Evolutionary conservation across 2,113 vertebrate species (phyloP).

Genomic region (Arizona elegans): DNA sequence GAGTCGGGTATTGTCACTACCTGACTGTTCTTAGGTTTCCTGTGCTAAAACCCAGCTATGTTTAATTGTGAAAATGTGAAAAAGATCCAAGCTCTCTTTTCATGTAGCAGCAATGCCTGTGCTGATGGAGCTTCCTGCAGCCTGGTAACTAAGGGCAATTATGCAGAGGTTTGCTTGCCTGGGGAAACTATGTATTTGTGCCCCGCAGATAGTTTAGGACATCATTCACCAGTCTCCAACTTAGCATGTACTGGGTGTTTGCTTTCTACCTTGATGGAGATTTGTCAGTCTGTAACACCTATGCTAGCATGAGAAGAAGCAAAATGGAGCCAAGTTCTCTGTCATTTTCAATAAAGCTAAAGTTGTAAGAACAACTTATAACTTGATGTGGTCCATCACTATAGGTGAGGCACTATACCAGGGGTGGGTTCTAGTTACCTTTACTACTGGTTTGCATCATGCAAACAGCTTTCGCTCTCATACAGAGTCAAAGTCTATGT

Average conservation of each 20-base stretch:
- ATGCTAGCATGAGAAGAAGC: conserved; percentile 3
- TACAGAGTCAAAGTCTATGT: neutral
- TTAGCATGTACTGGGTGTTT: neutral
- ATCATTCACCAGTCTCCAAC: conserved; percentile 12
- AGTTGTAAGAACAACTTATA: neutral
- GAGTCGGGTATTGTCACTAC: neutral
- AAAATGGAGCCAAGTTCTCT: no score
- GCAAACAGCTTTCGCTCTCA: neutral
- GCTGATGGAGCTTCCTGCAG: conserved; percentile 31
- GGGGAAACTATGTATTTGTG: conserved; percentile 40
- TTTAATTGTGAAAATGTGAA: conserved; percentile 31
- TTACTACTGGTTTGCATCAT: no score
- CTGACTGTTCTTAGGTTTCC: neutral
- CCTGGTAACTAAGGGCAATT: conserved; percentile 48
- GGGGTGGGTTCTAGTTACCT: neutral
- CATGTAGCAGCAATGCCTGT: conserved; percentile 27
- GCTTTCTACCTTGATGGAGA: neutral
- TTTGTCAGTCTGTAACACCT: neutral
- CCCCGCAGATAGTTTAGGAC: conserved; percentile 4
- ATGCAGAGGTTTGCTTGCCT: conserved; percentile 18
- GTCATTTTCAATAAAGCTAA: neutral
- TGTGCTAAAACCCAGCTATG: neutral
- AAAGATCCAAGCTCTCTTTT: conserved; percentile 27
- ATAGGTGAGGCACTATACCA: neutral
- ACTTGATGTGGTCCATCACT: neutral